Evolutionary conservation across 2,888 invertebrate genomes (phyloP), one percentile per base, ranked within the genome.

Genomic region (Noctua janthina): DNA sequence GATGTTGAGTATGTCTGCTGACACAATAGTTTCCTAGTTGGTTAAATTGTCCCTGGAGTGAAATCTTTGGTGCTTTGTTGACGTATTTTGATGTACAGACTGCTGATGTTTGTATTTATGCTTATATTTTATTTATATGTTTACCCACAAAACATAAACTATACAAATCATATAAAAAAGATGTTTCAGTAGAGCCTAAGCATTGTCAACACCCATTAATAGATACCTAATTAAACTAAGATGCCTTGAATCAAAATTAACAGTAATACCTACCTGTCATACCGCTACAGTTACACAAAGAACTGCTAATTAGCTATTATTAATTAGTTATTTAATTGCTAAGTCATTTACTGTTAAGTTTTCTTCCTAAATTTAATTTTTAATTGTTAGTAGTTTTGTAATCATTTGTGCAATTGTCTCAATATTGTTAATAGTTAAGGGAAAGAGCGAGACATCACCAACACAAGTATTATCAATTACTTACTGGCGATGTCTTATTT

Each of bases 21-120:
- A 91, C 93, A 94, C 94, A 95, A 95, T 94, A 92, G 92, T 89
- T 90, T 81, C 81, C 75, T 76, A 83, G 87, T 85, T 87, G 83
- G 88, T 89, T 88, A 85, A 91, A 89, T 88, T 90, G 82, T 86
- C 89, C 86, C 85, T 62, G 35, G 74, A 81, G 84, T 71, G 78
- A 84, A 89, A 87, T 87, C 82, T 90, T 89, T 46, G 74, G 43
- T 70, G 85, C 69, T 62, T 87, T 71, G 79, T 68, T 79, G 72
- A 77, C 67, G 70, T 87, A 74, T 78, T 83, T 83, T 76, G 49
- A 66, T 62, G 0, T 39, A 46, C 17, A 35, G 29, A 20, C 23
- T 66, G 13, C 29, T 62, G 13, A 62, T 29, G 15, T 29, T 43
- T n/a, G 15, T 51, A 54, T n/a, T 11, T 29, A 39, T 8, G 15